Evolutionary conservation across 2,888 invertebrate genomes (phyloP).

Genomic region (Desoria tigrina): DNA sequence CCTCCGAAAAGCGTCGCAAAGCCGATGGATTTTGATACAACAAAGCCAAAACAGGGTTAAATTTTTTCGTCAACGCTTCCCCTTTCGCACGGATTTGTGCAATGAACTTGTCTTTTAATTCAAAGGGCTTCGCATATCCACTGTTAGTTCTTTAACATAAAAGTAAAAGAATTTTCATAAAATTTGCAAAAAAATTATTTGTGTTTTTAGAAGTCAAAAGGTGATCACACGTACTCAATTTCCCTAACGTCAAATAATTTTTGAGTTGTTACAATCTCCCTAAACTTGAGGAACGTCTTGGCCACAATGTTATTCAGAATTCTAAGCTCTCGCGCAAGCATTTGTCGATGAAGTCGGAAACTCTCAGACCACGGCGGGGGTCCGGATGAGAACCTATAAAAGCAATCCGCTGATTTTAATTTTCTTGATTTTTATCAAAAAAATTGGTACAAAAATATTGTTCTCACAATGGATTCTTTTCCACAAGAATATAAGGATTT

Average conservation of each 20-base stretch:
- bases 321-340: slow-evolving; percentile 29
- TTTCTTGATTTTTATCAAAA: background rate
- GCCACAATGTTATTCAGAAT: slow-evolving; percentile 42
- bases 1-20: slow-evolving; percentile 19
- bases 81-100: slow-evolving; percentile 43
- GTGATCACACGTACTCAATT: slow-evolving; percentile 26
- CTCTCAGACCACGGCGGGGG: slow-evolving; percentile 46
- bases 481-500: slow-evolving; percentile 30
- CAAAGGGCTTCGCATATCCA: slow-evolving; percentile 43
- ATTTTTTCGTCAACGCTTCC: slow-evolving; percentile 41
- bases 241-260: slow-evolving; percentile 39
- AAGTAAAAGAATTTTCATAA: slow-evolving; percentile 4
- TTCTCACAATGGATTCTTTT: slow-evolving; percentile 45
- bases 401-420: slow-evolving; percentile 1
- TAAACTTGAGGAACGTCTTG: slow-evolving; percentile 45
- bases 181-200: too few species aligned
- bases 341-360: slow-evolving; percentile 25
- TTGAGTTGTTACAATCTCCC: slow-evolving; percentile 38
- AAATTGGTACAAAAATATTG: too few species aligned
- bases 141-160: background rate
- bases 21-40: slow-evolving; percentile 36
- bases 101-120: slow-evolving; percentile 43
- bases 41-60: slow-evolving; percentile 35
- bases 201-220: too few species aligned
- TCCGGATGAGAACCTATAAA: slow-evolving; percentile 23